phyloP scores from a whole-genome alignment of 2,888 invertebrate genomes.

The Pandemis heparana region DNA sequence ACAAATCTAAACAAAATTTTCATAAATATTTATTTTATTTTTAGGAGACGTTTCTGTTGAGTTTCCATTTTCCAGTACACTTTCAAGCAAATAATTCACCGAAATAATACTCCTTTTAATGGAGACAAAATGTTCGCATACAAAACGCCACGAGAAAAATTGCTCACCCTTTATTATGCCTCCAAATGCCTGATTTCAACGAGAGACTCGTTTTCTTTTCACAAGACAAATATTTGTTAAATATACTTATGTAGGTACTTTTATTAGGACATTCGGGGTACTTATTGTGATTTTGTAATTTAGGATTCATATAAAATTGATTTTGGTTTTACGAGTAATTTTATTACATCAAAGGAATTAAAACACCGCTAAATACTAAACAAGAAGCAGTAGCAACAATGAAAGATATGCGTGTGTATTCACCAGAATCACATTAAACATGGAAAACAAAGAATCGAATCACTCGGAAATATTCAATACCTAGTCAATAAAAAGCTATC shows the following conservation, averaged over 20 bases:
- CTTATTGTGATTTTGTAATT: background rate
- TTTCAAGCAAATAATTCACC: conserved; percentile 6
- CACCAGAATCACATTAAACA: no score
- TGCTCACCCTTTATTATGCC: conserved; percentile 23
- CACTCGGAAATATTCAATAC: no score
- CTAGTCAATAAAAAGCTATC: no score
- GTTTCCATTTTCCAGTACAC: conserved; percentile 8
- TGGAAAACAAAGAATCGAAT: no score
- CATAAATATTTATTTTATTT: background rate
- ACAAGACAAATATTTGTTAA: background rate
- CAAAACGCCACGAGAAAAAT: conserved; percentile 17
- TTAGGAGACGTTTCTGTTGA: background rate
- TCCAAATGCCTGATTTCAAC: conserved; percentile 12
- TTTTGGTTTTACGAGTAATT: no score
- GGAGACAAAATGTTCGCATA: conserved; percentile 7
- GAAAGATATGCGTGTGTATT: no score
- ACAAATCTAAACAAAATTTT: background rate
- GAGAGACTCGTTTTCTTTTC: conserved; percentile 6
- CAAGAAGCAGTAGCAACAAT: no score
- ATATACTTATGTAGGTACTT: background rate
- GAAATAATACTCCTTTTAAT: conserved; percentile 23
- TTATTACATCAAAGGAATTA: no score
- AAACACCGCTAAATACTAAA: no score
- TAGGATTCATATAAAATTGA: background rate
- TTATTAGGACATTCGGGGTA: background rate